Conservation (phyloP, 1,140 invertebrate genomes). For the Drosophila guanche region DNA sequence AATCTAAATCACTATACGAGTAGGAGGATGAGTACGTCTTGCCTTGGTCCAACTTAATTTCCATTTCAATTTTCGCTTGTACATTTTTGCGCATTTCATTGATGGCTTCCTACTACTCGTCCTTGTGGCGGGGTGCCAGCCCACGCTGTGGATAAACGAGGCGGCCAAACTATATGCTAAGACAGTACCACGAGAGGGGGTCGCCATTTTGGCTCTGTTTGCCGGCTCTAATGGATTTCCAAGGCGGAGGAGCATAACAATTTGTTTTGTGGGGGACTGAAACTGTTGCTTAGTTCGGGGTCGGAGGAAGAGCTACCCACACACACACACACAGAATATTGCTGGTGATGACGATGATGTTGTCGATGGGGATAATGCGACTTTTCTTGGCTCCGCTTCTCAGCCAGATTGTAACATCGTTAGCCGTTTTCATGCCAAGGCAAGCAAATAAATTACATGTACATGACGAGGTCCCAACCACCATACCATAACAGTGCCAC, state of each 20-base stretch:
- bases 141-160: constrained; percentile 1
- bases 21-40: no score
- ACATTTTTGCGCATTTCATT: constrained; percentile 3
- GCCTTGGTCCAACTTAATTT: constrained; percentile 41
- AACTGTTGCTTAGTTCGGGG: constrained; percentile 37
- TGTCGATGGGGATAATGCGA: constrained; percentile 56
- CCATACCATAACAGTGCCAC: no score
- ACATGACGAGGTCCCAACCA: constrained; percentile 27
- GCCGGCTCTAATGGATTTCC: constrained; percentile 50
- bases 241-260: constrained; percentile 56
- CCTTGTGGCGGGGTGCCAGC: neutral
- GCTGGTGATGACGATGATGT: constrained; percentile 22
- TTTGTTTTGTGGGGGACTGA: constrained; percentile 38
- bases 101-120: neutral
- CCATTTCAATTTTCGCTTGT: constrained; percentile 42
- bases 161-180: neutral
- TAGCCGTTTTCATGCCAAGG: constrained; percentile 37
- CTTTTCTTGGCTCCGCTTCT: constrained; percentile 39
- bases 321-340: constrained; percentile 18
- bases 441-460: constrained; percentile 46
- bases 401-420: constrained; percentile 22
- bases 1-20: no score
- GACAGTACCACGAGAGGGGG: constrained; percentile 11
- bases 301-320: constrained; percentile 12
- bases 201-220: constrained; percentile 43